Evolutionary conservation across 2,113 vertebrate genomes (phyloP), one percentile per base, ranked within the genome.

Genomic region (Hippocampus barbouri): DNA sequence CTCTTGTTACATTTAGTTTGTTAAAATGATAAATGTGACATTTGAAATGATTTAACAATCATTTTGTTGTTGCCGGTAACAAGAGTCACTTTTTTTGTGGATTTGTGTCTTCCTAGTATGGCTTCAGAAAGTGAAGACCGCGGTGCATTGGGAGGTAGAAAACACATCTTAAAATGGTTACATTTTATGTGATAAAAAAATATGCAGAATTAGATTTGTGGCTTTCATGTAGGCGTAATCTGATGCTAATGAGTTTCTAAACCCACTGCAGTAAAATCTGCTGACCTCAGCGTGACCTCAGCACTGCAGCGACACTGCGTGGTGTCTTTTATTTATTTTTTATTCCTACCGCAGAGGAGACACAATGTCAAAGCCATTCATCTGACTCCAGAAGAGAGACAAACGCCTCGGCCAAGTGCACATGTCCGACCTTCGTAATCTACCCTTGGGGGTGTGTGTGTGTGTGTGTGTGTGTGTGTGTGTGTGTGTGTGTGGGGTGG

Each of bases 221-320:
- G 15, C 8, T 21, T 49, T 3, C 21, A 14, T 12, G 25, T 6
- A 3, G 20, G 14, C 53, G 21, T 51, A 53, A 20, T 25, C 21
- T 43, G 47, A 45, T 59, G 54, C 64, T 47, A 66, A 66, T 47
- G 43, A 66, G 41, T 23, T 25, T 43, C 64, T 66, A 66, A 66
- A 66, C 18, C 67, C 72, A 68, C 80, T 86, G 87, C 82, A 77
- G 74, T 84, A 63, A 76, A 86, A 81, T 56, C 59, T 71, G 38
- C 59, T 85, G 78, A 82, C 83, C 76, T 84, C 77, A 67, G 56
- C 9, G 8, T 78, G 85, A 86, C 81, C 84, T 65, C 51, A 16
- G 67, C 75, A 79, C 72, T 82, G 84, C 85, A 82, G 84, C 63
- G 84, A 68, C 72, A 51, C 77, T 16, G 70, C 49, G 16, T 15